Percentiles rank a stretch among this genome's conserved stretches.
Evolutionary conservation across 1,140 invertebrate genomes (phyloP).

Genomic region (Drosophila bocqueti): DNA sequence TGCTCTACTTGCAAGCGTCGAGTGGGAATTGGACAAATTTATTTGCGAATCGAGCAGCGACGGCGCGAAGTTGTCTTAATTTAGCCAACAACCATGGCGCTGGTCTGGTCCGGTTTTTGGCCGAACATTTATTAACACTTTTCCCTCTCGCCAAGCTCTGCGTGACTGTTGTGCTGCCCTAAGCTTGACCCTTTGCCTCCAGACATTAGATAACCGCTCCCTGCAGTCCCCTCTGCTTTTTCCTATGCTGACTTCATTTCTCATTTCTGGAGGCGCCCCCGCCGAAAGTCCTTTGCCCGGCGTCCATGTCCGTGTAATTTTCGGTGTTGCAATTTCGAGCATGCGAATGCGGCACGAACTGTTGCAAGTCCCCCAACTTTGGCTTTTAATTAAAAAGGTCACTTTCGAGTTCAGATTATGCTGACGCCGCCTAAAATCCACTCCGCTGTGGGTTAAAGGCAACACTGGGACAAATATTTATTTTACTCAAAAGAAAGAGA

Average conservation of each 20-base stretch:
- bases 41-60: constrained; percentile 65
- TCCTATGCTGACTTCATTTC: constrained; percentile 14
- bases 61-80: constrained; percentile 66
- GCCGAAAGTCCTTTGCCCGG: not conserved
- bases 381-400: constrained; percentile 80
- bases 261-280: constrained; percentile 9
- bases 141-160: constrained; percentile 62
- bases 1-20: constrained; percentile 5
- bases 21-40: constrained; percentile 80
- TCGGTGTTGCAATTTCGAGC: constrained; percentile 70
- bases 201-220: constrained; percentile 75
- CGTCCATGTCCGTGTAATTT: constrained; percentile 67
- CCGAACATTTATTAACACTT: constrained; percentile 78
- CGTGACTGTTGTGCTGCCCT: constrained; percentile 68
- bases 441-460: constrained; percentile 12
- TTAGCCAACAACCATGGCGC: constrained; percentile 39
- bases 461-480: constrained; percentile 6
- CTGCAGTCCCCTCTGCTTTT: not conserved
- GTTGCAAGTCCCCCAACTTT: constrained; percentile 50
- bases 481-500: too few species aligned
- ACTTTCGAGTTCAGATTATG: constrained; percentile 69
- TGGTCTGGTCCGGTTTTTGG: constrained; percentile 24
- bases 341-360: constrained; percentile 74
- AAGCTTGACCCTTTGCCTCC: constrained; percentile 72
- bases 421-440: constrained; percentile 50